A percentile compares a stretch with the other conserved stretches of the same genome.
Conservation (phyloP, 2,113 vertebrate genomes). For the Notiomystis cincta region DNA sequence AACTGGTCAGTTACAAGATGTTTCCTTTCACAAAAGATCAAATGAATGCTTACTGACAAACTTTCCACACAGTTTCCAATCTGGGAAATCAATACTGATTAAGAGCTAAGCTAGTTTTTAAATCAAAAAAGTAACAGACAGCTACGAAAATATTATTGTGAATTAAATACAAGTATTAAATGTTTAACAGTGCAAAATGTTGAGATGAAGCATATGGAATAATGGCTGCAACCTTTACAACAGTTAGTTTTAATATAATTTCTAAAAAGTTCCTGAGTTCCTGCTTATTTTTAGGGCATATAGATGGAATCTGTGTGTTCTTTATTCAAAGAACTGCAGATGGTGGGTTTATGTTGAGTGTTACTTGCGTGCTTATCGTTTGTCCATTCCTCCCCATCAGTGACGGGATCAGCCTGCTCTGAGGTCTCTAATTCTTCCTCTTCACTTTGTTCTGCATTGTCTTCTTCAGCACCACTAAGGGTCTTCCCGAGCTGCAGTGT, state of each 20-base stretch:
- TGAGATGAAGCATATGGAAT: slow-evolving; percentile 75
- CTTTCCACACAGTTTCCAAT: slow-evolving; percentile 31
- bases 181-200: slow-evolving; percentile 74
- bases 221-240: slow-evolving; percentile 70
- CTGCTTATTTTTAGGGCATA: slow-evolving; percentile 22
- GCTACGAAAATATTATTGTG: slow-evolving; percentile 68
- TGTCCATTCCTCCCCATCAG: slow-evolving; percentile 69
- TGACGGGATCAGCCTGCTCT: slow-evolving; percentile 71
- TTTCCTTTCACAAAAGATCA: slow-evolving; percentile 36
- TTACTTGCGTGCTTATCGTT: slow-evolving; percentile 28
- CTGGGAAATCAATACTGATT: slow-evolving; percentile 51
- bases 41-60: slow-evolving; percentile 9
- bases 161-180: slow-evolving; percentile 74
- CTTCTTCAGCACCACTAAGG: slow-evolving; percentile 86
- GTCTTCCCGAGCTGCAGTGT: slow-evolving; percentile 92
- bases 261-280: slow-evolving; percentile 73
- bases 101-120: slow-evolving; percentile 56
- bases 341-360: slow-evolving; percentile 40
- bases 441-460: slow-evolving; percentile 81
- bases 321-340: slow-evolving; percentile 24
- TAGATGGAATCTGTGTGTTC: slow-evolving; percentile 57
- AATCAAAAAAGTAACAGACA: slow-evolving; percentile 64
- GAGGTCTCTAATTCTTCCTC: slow-evolving; percentile 81
- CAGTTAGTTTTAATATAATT: slow-evolving; percentile 44
- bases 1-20: slow-evolving; percentile 36